Base-by-base conservation (phyloP, 2,113 vertebrate species). In the Cromileptes altivelis region DNA sequence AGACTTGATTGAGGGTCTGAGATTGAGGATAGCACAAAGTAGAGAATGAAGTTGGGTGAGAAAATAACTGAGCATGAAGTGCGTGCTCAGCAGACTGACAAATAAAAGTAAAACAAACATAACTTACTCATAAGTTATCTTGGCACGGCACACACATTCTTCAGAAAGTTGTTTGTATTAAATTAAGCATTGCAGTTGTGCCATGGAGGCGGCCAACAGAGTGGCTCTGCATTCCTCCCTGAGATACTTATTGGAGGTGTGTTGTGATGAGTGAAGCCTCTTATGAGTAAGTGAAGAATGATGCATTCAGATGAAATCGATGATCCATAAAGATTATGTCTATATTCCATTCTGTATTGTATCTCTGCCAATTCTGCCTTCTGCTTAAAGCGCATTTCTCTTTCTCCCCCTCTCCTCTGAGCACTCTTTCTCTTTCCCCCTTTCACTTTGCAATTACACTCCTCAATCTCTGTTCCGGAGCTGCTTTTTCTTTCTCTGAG, bases 311-410 rank as follows among this genome's bases (percentile, higher is more conserved):
- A 82, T 76, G 6, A 80, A 81, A 69, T 77, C 25, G 82, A 72
- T 68, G 80, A 79, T 84, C 50, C 74, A 76, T 65, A 74, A 81
- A 90, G 50, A 77, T 70, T 18, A 67, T 68, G 61, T 70, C 75
- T 84, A 9, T 75, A 69, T 68, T 78, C 37, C 11, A 50, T 72
- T 83, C n/a, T 74, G 47, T 63, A 60, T 70, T 78, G 61, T 80
- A 60, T 75, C 60, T 19, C 42, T 80, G 52, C 62, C 58, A 61
- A 45, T 61, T 72, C 40, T 53, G 14, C 50, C 37, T 60, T 15
- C 18, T 55, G 63, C 68, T 50, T 40, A 75, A 37, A 82, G 12
- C 57, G n/a, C 9, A 58, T 12, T 65, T 75, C 23, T 50, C 10
- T 62, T 42, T 74, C 58, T 53, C 52, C 45, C 30, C 0, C 40